phyloP scores from a whole-genome alignment of 2,888 invertebrate genomes.

The Gymnosoma rotundatum region DNA sequence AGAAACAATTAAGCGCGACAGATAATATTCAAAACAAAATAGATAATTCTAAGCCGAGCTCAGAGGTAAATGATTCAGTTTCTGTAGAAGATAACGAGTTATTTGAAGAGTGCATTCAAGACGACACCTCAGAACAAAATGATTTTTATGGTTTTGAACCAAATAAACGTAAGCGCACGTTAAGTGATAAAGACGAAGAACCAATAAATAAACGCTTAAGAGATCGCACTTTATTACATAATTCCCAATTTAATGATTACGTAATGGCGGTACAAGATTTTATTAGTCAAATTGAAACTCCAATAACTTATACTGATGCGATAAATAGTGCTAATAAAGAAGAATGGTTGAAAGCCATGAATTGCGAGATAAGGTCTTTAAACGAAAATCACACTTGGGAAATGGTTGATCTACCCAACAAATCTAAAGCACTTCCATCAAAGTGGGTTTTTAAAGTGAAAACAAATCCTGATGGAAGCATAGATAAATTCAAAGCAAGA shows the following conservation, averaged over 20 bases:
- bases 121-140: background rate
- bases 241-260: constrained; percentile 1
- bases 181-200: constrained; percentile 3
- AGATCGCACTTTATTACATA: background rate
- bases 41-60: background rate
- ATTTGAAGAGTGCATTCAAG: background rate
- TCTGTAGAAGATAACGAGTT: background rate
- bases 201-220: background rate
- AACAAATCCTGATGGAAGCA: constrained; percentile 10
- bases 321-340: constrained; percentile 6
- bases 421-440: background rate
- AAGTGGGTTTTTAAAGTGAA: constrained; percentile 5
- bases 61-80: background rate
- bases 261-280: background rate
- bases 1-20: background rate
- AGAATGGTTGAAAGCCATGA: constrained; percentile 67
- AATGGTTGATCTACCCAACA: constrained; percentile 1
- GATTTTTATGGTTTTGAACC: background rate
- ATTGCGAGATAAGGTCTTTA: constrained; percentile 1
- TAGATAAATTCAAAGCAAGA: constrained; percentile 22
- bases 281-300: background rate
- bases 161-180: background rate
- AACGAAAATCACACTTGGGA: constrained; percentile 17
- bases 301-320: background rate
- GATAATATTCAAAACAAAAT: background rate